phyloP scores from a whole-genome alignment of 2,888 invertebrate genomes.

The Busseola fusca region DNA sequence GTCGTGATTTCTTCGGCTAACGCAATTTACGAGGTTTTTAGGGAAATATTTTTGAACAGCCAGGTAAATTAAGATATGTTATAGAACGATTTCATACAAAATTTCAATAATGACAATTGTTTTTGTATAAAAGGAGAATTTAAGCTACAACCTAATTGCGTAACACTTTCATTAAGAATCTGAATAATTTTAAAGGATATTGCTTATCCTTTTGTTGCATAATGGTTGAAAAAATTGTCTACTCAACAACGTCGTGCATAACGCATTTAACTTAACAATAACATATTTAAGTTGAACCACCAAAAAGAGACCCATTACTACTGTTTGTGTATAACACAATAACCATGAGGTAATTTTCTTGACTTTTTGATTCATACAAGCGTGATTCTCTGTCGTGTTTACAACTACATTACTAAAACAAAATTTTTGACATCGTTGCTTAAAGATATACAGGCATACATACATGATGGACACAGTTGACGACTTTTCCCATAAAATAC shows the following conservation, averaged over 20 bases:
- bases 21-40: background rate
- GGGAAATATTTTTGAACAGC: background rate
- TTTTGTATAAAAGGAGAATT: background rate
- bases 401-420: background rate
- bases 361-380: background rate
- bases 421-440: background rate
- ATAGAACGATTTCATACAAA: background rate
- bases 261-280: too few relatives aligned
- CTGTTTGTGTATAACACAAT: too few relatives aligned
- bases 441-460: background rate
- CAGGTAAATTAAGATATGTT: background rate
- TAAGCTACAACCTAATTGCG: background rate
- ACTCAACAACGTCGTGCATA: background rate
- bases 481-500: constrained; percentile 10
- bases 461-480: background rate
- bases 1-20: background rate
- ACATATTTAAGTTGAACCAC: background rate
- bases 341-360: background rate
- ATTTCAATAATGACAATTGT: background rate
- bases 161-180: too few relatives aligned
- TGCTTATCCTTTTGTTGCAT: too few relatives aligned
- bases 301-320: background rate
- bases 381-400: background rate
- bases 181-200: too few relatives aligned
- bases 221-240: background rate